Evolutionary conservation across 1,140 invertebrate genomes (phyloP).

Genomic region (Lordiphosa clarofinis): DNA sequence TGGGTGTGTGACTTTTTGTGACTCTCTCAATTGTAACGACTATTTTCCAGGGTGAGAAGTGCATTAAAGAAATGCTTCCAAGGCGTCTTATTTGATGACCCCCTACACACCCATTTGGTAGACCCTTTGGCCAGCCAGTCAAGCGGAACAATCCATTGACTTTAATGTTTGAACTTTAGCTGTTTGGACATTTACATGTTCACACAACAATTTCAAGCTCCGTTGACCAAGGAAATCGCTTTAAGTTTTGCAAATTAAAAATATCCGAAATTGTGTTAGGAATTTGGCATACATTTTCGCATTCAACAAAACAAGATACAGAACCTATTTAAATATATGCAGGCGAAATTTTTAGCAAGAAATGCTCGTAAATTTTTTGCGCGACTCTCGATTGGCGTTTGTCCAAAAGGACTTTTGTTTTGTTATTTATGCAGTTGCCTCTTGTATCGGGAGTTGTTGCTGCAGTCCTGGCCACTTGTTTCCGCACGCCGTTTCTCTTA

Average conservation of each 20-base stretch:
- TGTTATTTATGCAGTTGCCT: slow-evolving; percentile 65
- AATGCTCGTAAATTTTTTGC: slow-evolving; percentile 44
- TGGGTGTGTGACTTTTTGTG: no score
- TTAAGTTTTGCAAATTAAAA: slow-evolving; percentile 50
- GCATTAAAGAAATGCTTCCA: slow-evolving; percentile 12
- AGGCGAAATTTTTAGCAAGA: neutral
- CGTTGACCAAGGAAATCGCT: slow-evolving; percentile 60
- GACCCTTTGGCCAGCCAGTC: neutral
- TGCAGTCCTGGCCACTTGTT: slow-evolving; percentile 56
- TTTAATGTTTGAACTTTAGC: slow-evolving; percentile 14
- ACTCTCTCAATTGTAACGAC: no score
- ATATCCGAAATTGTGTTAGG: slow-evolving; percentile 18
- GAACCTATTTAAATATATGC: slow-evolving; percentile 30
- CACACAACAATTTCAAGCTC: slow-evolving; percentile 60
- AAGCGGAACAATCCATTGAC: slow-evolving; percentile 1
- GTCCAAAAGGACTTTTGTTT: slow-evolving; percentile 36
- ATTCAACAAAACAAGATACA: slow-evolving; percentile 29
- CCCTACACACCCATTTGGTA: neutral
- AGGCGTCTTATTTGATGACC: no score
- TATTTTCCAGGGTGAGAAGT: slow-evolving; percentile 5
- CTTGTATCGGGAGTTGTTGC: slow-evolving; percentile 35
- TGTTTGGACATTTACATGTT: slow-evolving; percentile 29
- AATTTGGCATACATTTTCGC: slow-evolving; percentile 37
- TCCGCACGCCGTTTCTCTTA: slow-evolving; percentile 56
- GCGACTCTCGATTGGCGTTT: slow-evolving; percentile 55